Conservation (phyloP, 2,113 vertebrate genomes). For the Nycticebus coucang region DNA sequence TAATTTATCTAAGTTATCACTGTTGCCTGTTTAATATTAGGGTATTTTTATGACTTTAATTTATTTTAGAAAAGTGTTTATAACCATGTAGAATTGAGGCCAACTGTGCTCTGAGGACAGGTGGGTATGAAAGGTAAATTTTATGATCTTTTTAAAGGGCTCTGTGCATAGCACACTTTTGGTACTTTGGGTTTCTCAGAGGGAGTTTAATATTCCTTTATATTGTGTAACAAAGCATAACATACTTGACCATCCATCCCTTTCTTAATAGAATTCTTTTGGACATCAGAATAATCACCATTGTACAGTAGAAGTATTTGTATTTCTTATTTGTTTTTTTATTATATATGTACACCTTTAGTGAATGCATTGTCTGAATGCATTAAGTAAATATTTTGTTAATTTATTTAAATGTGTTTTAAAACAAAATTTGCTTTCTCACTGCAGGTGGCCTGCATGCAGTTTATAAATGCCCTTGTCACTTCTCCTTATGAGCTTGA, state of each 20-base stretch:
- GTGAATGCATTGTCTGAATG: not conserved
- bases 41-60: conserved; percentile 4
- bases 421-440: conserved; percentile 50
- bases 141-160: conserved; percentile 38
- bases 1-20: conserved; percentile 41
- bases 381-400: conserved; percentile 38
- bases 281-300: not conserved
- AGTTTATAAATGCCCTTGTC: conserved; percentile 97
- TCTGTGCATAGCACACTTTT: not conserved
- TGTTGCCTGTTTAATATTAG: not conserved
- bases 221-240: conserved; percentile 8
- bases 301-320: not conserved
- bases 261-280: conserved; percentile 35
- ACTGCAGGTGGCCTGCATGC: conserved; percentile 96
- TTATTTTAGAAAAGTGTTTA: conserved; percentile 43
- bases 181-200: not conserved
- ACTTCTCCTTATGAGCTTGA: conserved; percentile 97
- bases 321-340: not conserved
- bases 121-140: conserved; percentile 16
- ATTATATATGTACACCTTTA: not conserved
- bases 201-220: not conserved
- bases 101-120: not conserved
- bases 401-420: not conserved
- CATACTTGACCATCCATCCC: not conserved
- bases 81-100: not conserved